Evolutionary conservation across 2,797 vertebrate species (phyloP).

Genomic region (Sebastes melanostomus): DNA sequence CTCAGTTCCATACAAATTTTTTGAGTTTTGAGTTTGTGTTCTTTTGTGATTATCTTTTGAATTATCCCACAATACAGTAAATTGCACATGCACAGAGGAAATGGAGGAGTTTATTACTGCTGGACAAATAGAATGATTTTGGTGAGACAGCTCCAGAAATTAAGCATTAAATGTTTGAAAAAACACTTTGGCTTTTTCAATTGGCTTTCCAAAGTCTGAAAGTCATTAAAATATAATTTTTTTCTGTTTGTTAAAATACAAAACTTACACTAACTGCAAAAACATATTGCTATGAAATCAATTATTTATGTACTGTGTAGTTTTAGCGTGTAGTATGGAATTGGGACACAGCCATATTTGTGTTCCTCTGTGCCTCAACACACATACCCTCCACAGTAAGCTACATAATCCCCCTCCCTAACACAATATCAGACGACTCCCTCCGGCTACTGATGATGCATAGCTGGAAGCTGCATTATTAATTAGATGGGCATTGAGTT

Average conservation of each 20-base stretch:
- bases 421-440: conserved; percentile 30
- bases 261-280: background rate
- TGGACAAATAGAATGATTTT: background rate
- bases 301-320: background rate
- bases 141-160: background rate
- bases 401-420: conserved; percentile 8
- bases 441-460: conserved; percentile 42
- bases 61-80: background rate
- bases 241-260: background rate
- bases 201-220: background rate
- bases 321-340: background rate
- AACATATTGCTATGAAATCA: background rate
- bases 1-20: background rate
- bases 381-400: background rate
- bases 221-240: background rate
- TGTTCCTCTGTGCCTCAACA: conserved; percentile 9
- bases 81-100: background rate
- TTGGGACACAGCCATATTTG: background rate
- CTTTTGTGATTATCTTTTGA: background rate
- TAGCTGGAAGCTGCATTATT: conserved; percentile 63
- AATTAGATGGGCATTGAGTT: conserved; percentile 50
- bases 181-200: background rate
- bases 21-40: background rate
- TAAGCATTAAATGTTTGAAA: background rate
- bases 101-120: background rate